phyloP scores from a whole-genome alignment of 2,888 invertebrate species.

The Pseudococcus longispinus region DNA sequence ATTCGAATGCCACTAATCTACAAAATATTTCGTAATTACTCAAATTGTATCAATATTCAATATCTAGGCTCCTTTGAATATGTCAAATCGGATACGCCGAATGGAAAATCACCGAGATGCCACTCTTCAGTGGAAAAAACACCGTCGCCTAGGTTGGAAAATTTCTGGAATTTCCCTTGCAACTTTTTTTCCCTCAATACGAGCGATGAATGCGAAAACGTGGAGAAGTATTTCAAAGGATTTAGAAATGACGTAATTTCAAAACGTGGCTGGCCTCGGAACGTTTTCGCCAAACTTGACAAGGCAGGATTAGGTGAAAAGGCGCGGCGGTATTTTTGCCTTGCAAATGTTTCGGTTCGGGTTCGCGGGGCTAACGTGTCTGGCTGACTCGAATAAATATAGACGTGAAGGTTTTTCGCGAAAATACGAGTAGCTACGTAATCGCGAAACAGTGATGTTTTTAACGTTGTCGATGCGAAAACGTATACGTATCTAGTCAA shows the following conservation, averaged over 20 bases:
- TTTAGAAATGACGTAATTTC: background rate
- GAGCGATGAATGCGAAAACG: background rate
- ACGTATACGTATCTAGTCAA: background rate
- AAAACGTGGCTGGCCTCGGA: background rate
- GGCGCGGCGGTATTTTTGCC: background rate
- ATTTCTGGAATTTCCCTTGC: background rate
- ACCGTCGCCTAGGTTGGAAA: background rate
- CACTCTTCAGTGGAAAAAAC: background rate
- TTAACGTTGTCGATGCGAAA: background rate
- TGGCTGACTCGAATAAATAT: background rate
- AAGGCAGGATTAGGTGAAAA: background rate
- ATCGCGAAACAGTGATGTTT: background rate
- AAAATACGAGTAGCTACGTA: no score
- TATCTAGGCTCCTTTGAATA: background rate
- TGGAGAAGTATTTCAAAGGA: background rate
- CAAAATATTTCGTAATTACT: no score
- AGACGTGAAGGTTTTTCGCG: background rate
- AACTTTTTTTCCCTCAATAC: background rate
- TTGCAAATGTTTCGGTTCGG: background rate
- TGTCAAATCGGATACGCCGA: background rate
- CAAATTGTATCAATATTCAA: no score
- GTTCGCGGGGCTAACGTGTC: background rate
- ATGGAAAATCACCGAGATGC: background rate
- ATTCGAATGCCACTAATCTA: no score
- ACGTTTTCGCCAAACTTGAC: background rate